Percentiles rank a stretch among this genome's conserved stretches.
These are phyloP conservation scores for Epistrophe grossulariae DNA, from an alignment of 2,888 invertebrate species.

Conservation along the genomic window DNA sequence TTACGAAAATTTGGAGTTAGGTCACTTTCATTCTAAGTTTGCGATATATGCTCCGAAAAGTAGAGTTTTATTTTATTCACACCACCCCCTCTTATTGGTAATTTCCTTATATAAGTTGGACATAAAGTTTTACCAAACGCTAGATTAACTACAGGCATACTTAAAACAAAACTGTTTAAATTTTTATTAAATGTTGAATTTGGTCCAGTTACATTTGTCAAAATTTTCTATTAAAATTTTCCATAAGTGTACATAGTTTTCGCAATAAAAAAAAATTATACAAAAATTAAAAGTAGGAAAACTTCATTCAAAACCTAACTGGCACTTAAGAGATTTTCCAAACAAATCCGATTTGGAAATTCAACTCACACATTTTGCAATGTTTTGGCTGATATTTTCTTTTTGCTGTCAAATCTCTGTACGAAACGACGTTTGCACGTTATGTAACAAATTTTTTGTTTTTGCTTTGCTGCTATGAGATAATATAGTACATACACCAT, in stretches of 20 bases:
- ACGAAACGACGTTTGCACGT: constrained; percentile 31
- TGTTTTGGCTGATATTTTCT: constrained; percentile 50
- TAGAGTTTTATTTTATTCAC: too few relatives aligned
- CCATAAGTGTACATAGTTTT: neutral
- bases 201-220: too few relatives aligned
- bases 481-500: neutral
- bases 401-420: constrained; percentile 40
- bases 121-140: too few relatives aligned
- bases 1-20: too few relatives aligned
- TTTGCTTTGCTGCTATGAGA: constrained; percentile 11
- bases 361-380: constrained; percentile 62
- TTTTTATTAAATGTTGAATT: too few relatives aligned
- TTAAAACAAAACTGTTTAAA: too few relatives aligned
- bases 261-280: neutral
- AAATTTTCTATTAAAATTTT: neutral
- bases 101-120: too few relatives aligned
- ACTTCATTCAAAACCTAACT: constrained; percentile 16
- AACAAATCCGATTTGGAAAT: constrained; percentile 53
- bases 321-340: constrained; percentile 18
- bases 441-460: constrained; percentile 54
- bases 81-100: too few relatives aligned
- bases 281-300: constrained; percentile 3
- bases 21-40: too few relatives aligned
- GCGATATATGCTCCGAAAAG: too few relatives aligned
- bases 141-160: too few relatives aligned